Conservation (phyloP, 2,888 invertebrate genomes). For the Neocrepidodera transversa region DNA sequence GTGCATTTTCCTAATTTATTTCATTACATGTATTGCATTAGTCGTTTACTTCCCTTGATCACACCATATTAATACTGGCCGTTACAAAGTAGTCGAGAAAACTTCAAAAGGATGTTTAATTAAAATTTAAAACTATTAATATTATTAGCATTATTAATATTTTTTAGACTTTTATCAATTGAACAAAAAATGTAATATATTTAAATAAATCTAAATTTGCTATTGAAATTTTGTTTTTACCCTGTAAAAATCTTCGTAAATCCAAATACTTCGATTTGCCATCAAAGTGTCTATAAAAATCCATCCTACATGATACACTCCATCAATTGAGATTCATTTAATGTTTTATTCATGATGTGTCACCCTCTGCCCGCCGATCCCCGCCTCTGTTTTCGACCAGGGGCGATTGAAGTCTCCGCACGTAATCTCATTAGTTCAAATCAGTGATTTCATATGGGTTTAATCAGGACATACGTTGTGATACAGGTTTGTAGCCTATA, state of each 20-base stretch:
- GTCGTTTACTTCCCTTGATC: too few species aligned
- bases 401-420: conserved; percentile 38
- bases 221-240: conserved; percentile 3
- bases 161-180: too few species aligned
- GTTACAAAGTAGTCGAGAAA: too few species aligned
- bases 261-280: conserved; percentile 22
- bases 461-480: conserved; percentile 44
- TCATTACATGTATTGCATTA: too few species aligned
- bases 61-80: too few species aligned
- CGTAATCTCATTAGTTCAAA: conserved; percentile 48
- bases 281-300: conserved; percentile 26
- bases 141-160: too few species aligned
- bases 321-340: conserved; percentile 34
- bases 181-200: too few species aligned
- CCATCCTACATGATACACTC: conserved; percentile 28
- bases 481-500: conserved; percentile 38
- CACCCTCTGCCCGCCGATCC: conserved; percentile 6
- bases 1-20: too few species aligned
- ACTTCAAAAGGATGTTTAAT: too few species aligned
- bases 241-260: too few species aligned
- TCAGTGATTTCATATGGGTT: conserved; percentile 47
- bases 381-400: conserved; percentile 19
- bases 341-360: conserved; percentile 32
- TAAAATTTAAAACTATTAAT: too few species aligned
- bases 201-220: too few species aligned